phyloP scores from a whole-genome alignment of 2,113 vertebrate species.

The human region GRCh38 chr5:80540001-80540500 shows the following conservation, averaged over 20 bases:
- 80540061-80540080: not conserved
- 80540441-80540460: not conserved
- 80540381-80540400: not conserved
- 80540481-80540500: too few relatives aligned
- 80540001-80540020: not conserved
- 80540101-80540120: not conserved
- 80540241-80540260: not conserved
- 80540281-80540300: not conserved
- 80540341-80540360: constrained; percentile 13
- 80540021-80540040: not conserved
- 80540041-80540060: not conserved
- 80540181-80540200: not conserved
- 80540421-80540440: not conserved
- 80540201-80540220: not conserved
- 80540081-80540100: not conserved
- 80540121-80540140: not conserved
- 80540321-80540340: not conserved
- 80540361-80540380: not conserved
- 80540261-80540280: not conserved
- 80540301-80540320: not conserved
- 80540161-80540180: not conserved
- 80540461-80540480: constrained; percentile 18
- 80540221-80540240: not conserved
- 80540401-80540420: not conserved
- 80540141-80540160: not conserved